Conservation (phyloP, 2,113 vertebrate genomes). For the Ivindomyrus marchei region DNA sequence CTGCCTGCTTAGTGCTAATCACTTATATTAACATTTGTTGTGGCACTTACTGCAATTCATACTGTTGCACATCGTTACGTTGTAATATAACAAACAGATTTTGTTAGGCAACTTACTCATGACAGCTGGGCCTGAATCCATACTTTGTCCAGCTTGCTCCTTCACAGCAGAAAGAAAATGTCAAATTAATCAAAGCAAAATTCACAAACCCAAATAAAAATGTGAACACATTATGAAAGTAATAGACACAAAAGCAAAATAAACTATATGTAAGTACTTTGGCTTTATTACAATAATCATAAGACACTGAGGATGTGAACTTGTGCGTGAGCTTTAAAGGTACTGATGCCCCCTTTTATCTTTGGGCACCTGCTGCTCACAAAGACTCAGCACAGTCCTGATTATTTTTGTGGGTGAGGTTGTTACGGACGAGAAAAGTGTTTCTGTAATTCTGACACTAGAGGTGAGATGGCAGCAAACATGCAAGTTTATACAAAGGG, state of each 20-base stretch:
- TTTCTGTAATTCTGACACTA: not conserved
- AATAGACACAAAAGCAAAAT: not conserved
- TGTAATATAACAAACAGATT: not conserved
- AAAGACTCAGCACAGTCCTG: too few relatives aligned
- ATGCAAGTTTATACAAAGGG: not conserved
- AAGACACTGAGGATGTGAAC: too few relatives aligned
- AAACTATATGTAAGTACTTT: not conserved
- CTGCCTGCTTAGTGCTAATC: too few relatives aligned
- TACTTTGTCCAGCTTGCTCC: too few relatives aligned
- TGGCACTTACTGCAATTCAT: too few relatives aligned
- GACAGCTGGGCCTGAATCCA: too few relatives aligned
- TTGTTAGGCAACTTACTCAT: not conserved
- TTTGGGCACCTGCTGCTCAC: too few relatives aligned
- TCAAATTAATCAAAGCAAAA: not conserved
- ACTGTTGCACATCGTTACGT: too few relatives aligned
- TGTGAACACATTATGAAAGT: not conserved
- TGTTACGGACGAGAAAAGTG: not conserved
- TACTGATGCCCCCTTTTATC: too few relatives aligned
- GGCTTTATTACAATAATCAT: too few relatives aligned
- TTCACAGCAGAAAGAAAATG: not conserved
- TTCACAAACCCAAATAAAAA: not conserved
- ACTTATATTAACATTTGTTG: too few relatives aligned
- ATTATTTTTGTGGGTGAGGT: not conserved
- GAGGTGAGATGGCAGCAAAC: not conserved
- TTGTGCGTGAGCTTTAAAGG: too few relatives aligned